phyloP scores from a whole-genome alignment of 2,113 vertebrate species.

The Otus sunia region DNA sequence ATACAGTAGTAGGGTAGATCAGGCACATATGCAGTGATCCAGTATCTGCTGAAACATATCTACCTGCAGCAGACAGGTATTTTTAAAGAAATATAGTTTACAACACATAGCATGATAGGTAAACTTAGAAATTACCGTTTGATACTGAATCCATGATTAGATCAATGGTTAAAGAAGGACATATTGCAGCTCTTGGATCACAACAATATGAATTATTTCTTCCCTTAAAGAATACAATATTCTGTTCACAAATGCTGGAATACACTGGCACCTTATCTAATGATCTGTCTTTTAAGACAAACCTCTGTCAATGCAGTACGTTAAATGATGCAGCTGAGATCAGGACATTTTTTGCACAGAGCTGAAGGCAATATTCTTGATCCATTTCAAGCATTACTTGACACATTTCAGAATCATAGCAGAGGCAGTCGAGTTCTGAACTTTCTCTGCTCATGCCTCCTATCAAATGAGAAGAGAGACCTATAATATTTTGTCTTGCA shows the following conservation, averaged over 20 bases:
- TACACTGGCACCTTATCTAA: not conserved
- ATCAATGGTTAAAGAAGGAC: conserved; percentile 4
- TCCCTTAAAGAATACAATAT: not conserved
- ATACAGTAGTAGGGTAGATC: not conserved
- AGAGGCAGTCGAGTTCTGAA: not conserved
- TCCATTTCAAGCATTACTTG: conserved; percentile 32
- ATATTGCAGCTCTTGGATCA: not conserved
- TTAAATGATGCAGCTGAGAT: not conserved
- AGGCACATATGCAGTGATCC: not conserved
- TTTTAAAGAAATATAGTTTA: not conserved
- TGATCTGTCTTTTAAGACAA: conserved; percentile 42
- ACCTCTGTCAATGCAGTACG: not conserved
- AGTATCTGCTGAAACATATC: not conserved
- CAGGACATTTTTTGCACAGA: not conserved
- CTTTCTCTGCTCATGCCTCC: not conserved
- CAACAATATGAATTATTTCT: not conserved
- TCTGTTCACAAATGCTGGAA: conserved; percentile 9
- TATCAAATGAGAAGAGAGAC: not conserved
- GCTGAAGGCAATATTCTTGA: not conserved
- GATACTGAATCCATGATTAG: not conserved
- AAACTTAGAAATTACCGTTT: not conserved
- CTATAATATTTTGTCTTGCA: not conserved
- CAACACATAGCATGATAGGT: not conserved
- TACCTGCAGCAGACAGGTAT: not conserved
- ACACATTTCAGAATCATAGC: not conserved